Conservation (phyloP, 2,113 vertebrate species). For the Phodopus roborovskii region DNA sequence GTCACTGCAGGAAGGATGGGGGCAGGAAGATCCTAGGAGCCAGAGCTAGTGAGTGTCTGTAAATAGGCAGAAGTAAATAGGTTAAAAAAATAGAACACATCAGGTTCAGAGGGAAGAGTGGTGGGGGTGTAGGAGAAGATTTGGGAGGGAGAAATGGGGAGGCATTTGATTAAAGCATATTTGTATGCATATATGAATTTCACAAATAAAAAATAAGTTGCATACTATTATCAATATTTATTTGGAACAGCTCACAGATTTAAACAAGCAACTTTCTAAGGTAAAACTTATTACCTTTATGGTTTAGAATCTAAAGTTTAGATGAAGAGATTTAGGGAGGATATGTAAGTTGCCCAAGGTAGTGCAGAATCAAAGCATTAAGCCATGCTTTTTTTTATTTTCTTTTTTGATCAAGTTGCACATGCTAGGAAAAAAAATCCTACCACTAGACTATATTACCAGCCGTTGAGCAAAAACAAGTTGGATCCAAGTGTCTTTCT, state of each 20-base stretch:
- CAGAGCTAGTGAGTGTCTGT: not conserved
- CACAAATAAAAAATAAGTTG: not conserved
- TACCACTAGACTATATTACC: not conserved
- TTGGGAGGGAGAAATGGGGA: not conserved
- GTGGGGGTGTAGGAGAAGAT: not conserved
- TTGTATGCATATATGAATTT: not conserved
- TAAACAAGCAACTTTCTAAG: slow-evolving; percentile 29
- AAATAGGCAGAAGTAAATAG: not conserved
- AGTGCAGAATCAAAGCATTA: not conserved
- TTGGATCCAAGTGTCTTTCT: slow-evolving; percentile 34
- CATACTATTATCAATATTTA: not conserved
- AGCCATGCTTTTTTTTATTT: not conserved
- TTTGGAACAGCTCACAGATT: slow-evolving; percentile 1
- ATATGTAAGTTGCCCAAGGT: not conserved
- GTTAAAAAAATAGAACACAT: not conserved
- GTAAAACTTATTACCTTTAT: slow-evolving; percentile 24
- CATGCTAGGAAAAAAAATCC: not conserved
- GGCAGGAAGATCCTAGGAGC: not conserved
- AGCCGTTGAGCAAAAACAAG: not conserved
- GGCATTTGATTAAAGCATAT: not conserved
- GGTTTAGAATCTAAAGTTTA: not conserved
- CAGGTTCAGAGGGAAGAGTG: not conserved
- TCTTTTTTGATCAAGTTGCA: not conserved
- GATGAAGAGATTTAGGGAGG: not conserved
- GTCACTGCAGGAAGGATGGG: not conserved